Evolutionary conservation across 2,113 vertebrate genomes (phyloP), one percentile per base, ranked within the genome.

Genomic region (Eurystomus gularis): DNA sequence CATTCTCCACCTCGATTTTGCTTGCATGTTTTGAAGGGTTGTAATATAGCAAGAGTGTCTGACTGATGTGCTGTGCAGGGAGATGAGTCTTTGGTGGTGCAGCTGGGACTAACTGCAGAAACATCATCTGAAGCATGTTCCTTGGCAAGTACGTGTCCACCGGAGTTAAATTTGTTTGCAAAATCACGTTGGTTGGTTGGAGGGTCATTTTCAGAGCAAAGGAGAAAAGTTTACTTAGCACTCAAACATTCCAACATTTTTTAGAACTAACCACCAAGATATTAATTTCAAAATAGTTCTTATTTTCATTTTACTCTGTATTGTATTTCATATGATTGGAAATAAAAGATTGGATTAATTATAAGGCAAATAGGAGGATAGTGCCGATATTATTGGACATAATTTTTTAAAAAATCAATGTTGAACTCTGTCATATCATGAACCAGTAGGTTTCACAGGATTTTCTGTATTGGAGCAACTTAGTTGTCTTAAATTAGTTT

Each of bases 401-500:
- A 61, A 8, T 29, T 90, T 75, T 31, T 39, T 11, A 3, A 37
- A 48, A 54, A 90, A 84, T 87, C 21, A 26, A 8, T 89, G 46
- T 66, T 82, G 70, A 93, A 55, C 73, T 87, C 42, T 82, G 0
- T 46, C 52, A 72, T 86, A 81, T 40, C 51, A 29, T 17, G 20
- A 90, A 52, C 65, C 42, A 76, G 70, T 90, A 65, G 24, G 29
- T 79, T 97, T 95, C 79, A 44, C 5, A 7, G 48, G 82, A 85
- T 91, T 93, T 90, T 88, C 55, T 61, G 57, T 82, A 76, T 77
- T 93, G 57, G 70, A 95, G 66, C 66, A 76, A 46, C 35, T 52
- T 57, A 33, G 19, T 65, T 92, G 44, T 90, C 49, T 88, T 85
- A 90, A 96, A 96, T 95, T 85, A 90, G 35, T 94, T 97, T 97